Base-by-base conservation (phyloP, 2,888 invertebrate species). In the Cryptocheilus praepositus region DNA sequence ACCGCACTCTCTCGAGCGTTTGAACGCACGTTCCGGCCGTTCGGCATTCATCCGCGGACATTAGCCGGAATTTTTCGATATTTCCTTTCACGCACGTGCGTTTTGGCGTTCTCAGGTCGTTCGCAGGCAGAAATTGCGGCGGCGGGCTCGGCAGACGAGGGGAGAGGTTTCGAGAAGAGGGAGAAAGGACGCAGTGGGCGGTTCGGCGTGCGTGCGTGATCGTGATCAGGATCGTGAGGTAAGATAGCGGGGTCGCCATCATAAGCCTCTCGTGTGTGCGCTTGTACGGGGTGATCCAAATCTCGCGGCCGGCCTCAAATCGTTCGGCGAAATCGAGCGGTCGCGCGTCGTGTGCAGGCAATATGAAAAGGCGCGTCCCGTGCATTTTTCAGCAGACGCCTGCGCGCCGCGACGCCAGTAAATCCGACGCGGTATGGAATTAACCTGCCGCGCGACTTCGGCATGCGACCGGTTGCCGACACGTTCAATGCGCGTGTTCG, bases 171-270 rank as follows among this genome's bases (percentile, higher is more conserved):
- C 49, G 16, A 49, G 16, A 18, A 49, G 53, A 64, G 57, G 64
- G 60, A 64, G 67, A 60, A 67, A 72, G 76, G 77, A 81, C 82
- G 77, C 81, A 81, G 84, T 85, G 83, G 83, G 84, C 84, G 84
- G 84, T 85, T 83, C 81, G 76, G 77, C 83, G 82, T 85, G 84
- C 84, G 83, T 84, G 84, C 84, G 83, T 83, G 84, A 84, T 85
- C 83, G 83, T 83, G 85, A 85, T 85, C 85, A 83, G 83, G 85
- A 85, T 84, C 81, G 80, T 74, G 84, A 84, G 80, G 80, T 76
- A 74, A 82, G 83, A 84, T 83, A 83, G 77, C 78, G 78, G 74
- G 81, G 79, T 81, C 81, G 83, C 80, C 80, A 81, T 82, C 83
- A 76, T 81, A 81, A 82, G 81, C 74, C 73, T 82, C 67, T 70